Evolutionary conservation across 2,113 vertebrate species (phyloP).

Genomic region (Sapajus apella): DNA sequence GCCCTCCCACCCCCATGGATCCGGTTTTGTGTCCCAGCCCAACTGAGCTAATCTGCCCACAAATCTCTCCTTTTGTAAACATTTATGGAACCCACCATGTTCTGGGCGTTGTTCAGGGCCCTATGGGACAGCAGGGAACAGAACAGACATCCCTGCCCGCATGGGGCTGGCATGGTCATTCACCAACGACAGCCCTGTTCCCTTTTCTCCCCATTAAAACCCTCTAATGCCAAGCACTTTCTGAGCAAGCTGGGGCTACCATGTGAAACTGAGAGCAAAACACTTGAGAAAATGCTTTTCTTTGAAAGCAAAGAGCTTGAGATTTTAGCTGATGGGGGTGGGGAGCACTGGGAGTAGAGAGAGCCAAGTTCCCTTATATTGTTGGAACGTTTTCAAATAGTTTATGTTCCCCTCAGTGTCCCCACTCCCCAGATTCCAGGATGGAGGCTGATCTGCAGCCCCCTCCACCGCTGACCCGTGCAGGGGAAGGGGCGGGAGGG

Average conservation of each 20-base stretch:
- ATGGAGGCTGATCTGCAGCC: neutral
- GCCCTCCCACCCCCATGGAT: neutral
- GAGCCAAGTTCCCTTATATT: neutral
- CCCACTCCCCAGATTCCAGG: neutral
- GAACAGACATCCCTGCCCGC: neutral
- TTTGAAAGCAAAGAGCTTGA: conserved; percentile 26
- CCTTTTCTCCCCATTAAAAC: neutral
- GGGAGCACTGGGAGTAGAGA: neutral
- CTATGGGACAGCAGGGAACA: neutral
- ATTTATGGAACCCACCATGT: neutral
- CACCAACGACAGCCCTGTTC: neutral
- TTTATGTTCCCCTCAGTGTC: neutral
- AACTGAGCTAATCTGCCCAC: neutral
- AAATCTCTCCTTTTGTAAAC: neutral
- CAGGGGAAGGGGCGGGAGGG: neutral
- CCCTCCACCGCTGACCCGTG: no score
- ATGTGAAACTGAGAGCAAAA: neutral
- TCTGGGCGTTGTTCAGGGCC: neutral
- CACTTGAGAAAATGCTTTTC: neutral
- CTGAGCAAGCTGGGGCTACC: neutral
- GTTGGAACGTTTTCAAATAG: neutral
- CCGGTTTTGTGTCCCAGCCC: neutral
- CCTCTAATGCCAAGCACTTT: neutral
- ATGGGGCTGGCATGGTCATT: neutral
- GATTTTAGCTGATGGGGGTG: neutral